These are phyloP conservation scores for Rhagologus leucostigma DNA, from an alignment of 2,113 vertebrate genomes.

Conservation along the genomic window DNA sequence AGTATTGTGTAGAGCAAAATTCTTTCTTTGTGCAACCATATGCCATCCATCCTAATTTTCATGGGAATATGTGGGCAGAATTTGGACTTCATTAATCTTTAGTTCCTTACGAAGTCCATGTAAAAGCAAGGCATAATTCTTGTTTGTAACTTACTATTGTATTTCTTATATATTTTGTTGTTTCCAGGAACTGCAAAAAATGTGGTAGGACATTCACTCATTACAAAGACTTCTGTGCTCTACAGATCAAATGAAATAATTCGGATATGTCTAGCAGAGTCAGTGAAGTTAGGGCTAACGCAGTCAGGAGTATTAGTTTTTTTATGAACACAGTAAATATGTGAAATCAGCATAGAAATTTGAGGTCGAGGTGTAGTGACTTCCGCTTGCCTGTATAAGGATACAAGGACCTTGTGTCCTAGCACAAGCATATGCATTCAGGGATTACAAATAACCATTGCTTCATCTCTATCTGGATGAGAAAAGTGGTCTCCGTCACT, in stretches of 20 bases:
- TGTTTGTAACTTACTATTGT: background rate
- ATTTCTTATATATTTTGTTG: background rate
- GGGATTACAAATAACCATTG: background rate
- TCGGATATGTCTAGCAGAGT: background rate
- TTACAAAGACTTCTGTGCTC: background rate
- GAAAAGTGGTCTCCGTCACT: background rate
- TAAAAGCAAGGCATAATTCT: background rate
- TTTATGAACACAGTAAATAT: background rate
- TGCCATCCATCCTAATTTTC: background rate
- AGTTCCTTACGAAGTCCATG: background rate
- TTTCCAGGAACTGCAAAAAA: background rate
- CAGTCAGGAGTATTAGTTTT: background rate
- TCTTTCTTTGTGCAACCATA: background rate
- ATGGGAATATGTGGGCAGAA: background rate
- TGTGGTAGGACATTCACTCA: background rate
- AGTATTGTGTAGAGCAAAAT: background rate
- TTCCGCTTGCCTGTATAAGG: background rate
- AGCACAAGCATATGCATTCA: background rate
- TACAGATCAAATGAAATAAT: background rate
- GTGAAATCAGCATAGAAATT: background rate
- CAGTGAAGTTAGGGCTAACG: background rate
- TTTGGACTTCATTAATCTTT: background rate
- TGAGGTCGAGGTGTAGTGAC: background rate
- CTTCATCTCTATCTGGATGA: background rate
- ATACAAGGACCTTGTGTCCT: background rate